Base-by-base conservation (phyloP, 2,797 vertebrate species). In the Atherinosoma microstoma region DNA sequence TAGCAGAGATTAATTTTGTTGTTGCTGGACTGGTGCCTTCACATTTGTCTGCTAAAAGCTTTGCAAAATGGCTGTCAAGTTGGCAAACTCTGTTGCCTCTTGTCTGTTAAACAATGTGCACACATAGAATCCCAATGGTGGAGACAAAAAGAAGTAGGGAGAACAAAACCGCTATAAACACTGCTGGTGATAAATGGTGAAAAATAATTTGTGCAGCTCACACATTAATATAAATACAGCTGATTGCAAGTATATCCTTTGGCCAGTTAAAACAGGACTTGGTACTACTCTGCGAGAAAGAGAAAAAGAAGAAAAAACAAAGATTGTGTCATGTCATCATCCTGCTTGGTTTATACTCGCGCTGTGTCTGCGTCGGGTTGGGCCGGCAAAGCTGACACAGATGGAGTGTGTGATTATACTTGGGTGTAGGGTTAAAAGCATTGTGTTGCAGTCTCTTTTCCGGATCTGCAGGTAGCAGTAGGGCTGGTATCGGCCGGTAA, bases 1-100 rank as follows among this genome's bases (percentile, higher is more conserved):
- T 67, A 53, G 51, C 49, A 70, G 64, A 85, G 62, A 70, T 65
- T 10, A n/a, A 67, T 68, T 63, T 47, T 79, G 75, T 74, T 76
- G 72, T 78, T 80, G 36, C 58, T 80, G 88, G 78, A 72, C 24
- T 8, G 4, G 49, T 57, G 65, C 59, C 73, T 71, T 53, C 9
- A 65, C 45, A 72, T 71, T 75, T 73, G 62, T 80, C 75, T 77
- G 32, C 34, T 47, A 63, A 58, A 78, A 58, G 64, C 22, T 68
- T 69, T 76, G 45, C 58, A n/a, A 75, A 73, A 80, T 30, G 70
- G 63, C 74, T 78, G 67, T 61, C 65, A 75, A 82, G 67, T 76
- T 80, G 69, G 76, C 75, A 79, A 67, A 64, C 61, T 5, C 34
- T 57, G 38, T 34, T 83, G 75, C 58, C 54, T 61, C 27, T 73